Evolutionary conservation across 2,888 invertebrate genomes (phyloP).

Genomic region (Panzeria rudis): DNA sequence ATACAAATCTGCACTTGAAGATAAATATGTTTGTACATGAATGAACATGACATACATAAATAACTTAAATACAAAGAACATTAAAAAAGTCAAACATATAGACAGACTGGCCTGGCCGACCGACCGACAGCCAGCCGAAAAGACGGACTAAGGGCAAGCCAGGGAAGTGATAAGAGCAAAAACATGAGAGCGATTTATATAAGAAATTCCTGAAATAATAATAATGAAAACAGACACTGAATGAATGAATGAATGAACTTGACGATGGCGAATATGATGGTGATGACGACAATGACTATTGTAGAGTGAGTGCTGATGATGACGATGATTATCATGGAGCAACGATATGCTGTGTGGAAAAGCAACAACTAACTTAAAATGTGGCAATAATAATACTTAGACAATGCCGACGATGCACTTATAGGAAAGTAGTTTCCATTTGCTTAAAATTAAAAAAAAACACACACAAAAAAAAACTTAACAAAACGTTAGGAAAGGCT

Average conservation of each 20-base stretch:
- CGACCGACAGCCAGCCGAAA: constrained; percentile 10
- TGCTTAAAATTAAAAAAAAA: constrained; percentile 1
- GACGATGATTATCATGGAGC: constrained; percentile 32
- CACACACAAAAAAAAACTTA: neutral
- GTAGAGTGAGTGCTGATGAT: constrained; percentile 7
- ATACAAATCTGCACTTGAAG: constrained; percentile 1
- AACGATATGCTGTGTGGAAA: constrained; percentile 10
- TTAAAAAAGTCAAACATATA: no score
- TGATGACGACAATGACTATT: constrained; percentile 38
- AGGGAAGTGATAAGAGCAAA: neutral
- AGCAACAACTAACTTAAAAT: constrained; percentile 14
- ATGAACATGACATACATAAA: constrained; percentile 41
- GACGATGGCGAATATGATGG: constrained; percentile 11
- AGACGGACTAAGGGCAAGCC: neutral
- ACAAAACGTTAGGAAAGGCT: constrained; percentile 7
- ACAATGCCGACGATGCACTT: constrained; percentile 55
- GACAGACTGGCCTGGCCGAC: no score
- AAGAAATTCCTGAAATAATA: constrained; percentile 57
- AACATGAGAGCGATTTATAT: neutral
- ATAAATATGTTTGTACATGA: neutral
- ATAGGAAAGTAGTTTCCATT: constrained; percentile 29
- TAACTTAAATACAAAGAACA: constrained; percentile 49
- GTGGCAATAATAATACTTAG: constrained; percentile 43
- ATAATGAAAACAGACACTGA: constrained; percentile 41
- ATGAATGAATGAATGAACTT: constrained; percentile 18